Evolutionary conservation across 2,113 vertebrate species (phyloP).

Genomic region (Rallus limicola): DNA sequence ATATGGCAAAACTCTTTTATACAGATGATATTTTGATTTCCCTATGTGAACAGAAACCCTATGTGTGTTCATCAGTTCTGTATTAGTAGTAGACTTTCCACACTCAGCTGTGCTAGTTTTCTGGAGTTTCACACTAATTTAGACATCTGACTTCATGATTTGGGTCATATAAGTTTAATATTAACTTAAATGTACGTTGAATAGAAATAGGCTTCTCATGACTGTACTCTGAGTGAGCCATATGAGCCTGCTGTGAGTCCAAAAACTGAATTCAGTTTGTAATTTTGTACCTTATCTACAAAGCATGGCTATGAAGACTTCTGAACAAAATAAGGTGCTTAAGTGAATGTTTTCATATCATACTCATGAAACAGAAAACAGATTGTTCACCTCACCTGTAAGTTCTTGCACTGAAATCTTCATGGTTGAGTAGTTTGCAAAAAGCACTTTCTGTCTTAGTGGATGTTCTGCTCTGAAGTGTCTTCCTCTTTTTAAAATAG

Average conservation of each 20-base stretch:
- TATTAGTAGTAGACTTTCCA: not conserved
- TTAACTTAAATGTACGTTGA: not conserved
- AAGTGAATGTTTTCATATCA: not conserved
- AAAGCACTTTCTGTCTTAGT: not conserved
- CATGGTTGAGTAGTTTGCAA: not conserved
- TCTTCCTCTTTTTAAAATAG: not conserved
- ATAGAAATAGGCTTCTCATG: not conserved
- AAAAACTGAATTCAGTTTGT: not conserved
- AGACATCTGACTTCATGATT: not conserved
- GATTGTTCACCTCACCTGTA: not conserved
- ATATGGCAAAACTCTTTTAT: not conserved
- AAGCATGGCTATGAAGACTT: not conserved
- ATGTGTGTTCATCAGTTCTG: not conserved
- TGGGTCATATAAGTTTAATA: not conserved
- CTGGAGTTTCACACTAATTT: not conserved
- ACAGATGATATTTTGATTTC: not conserved
- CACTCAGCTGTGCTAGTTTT: not conserved
- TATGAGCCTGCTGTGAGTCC: not conserved
- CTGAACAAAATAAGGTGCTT: not conserved
- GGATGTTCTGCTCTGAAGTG: not conserved
- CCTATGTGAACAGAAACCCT: fast-evolving
- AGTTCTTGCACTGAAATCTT: not conserved
- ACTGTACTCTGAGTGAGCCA: not conserved
- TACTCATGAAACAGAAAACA: not conserved
- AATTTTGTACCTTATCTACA: not conserved